These are phyloP conservation scores for Marronus borbonicus DNA, from an alignment of 2,888 invertebrate genomes.

Conservation along the genomic window DNA sequence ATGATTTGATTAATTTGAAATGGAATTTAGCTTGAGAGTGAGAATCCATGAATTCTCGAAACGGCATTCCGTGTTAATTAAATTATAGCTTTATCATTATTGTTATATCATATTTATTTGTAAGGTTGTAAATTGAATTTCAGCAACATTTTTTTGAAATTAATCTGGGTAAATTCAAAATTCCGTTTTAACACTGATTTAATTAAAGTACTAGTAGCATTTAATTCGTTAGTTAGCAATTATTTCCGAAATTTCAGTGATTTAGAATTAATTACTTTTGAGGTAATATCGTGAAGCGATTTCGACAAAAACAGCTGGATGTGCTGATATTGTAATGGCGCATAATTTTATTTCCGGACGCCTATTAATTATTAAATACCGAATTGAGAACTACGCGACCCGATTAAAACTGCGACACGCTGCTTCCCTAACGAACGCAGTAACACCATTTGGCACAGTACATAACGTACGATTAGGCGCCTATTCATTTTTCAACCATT, in stretches of 20 bases:
- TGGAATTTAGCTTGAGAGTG: no score
- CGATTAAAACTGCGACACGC: not conserved
- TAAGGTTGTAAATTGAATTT: not conserved
- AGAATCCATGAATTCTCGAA: no score
- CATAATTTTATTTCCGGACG: not conserved
- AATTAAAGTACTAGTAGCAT: not conserved
- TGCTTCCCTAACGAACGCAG: not conserved
- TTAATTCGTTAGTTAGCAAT: not conserved
- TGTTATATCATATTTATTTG: not conserved
- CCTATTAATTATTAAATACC: not conserved
- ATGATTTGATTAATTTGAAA: no score
- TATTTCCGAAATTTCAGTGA: not conserved
- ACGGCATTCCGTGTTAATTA: no score
- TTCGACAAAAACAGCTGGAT: not conserved
- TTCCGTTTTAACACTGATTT: not conserved
- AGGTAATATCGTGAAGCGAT: not conserved
- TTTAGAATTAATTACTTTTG: constrained; percentile 6
- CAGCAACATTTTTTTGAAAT: no score
- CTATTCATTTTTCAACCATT: no score
- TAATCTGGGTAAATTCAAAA: no score
- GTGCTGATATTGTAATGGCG: not conserved
- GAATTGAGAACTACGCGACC: not conserved
- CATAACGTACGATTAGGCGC: no score
- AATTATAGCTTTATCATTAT: no score
- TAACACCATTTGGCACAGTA: no score